Evolutionary conservation across 2,113 vertebrate species (phyloP), one percentile per base, ranked within the genome.

Genomic region (Heterotis niloticus): DNA sequence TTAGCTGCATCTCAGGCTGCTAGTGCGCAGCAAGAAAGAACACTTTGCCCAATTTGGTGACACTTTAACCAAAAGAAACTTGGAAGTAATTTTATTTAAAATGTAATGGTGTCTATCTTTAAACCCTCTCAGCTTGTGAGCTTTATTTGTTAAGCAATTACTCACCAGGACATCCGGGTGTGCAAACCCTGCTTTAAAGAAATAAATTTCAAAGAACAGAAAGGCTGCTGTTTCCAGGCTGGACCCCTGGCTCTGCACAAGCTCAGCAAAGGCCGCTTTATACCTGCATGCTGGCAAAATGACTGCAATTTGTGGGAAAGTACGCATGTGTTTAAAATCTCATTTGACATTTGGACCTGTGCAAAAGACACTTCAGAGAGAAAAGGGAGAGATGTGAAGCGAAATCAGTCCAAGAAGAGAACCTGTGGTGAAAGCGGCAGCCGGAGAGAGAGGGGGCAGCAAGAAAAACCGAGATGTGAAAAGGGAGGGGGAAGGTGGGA

Each of bases 261-360:
- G 71, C 76, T 70, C 24, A 81, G 71, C 59, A 81, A 81, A 82
- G 60, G 76, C 81, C 80, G 88, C 88, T 88, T 90, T 89, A 89
- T 86, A 86, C 84, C 88, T 85, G 83, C 86, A 88, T 88, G 85
- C 88, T 83, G 79, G 83, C 85, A 77, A 88, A 88, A 79, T 87
- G 83, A 88, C 85, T 88, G 82, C 84, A 86, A 85, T 90, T 84
- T 82, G 67, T 82, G 78, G 77, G 29, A 80, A 78, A 68, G 76
- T 64, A 85, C 84, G 81, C 64, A 73, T 79, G 73, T 85, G 68
- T 86, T 85, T 81, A 85, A 91, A 92, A 93, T 92, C 91, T 86
- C 87, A 91, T 93, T 93, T 90, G 83, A 87, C 86, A 86, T 72
- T 67, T 79, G 79, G 84, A 86, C 85, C 82, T 59, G 67, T 86